Evolutionary conservation across 2,113 vertebrate species (phyloP).

Genomic region (Pteruthius melanotis): DNA sequence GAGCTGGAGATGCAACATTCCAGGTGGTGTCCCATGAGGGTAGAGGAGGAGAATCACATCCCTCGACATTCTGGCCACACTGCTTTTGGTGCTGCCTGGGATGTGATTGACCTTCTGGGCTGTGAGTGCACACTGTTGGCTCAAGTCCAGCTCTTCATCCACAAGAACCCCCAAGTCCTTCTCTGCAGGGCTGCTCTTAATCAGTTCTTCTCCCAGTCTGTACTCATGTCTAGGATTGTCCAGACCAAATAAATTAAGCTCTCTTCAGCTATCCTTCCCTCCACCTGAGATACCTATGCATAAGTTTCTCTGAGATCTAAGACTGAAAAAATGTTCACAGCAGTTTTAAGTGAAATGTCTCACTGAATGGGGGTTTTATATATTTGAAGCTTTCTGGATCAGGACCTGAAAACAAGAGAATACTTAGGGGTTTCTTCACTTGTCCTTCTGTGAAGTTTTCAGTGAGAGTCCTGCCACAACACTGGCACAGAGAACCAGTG

Average conservation of each 20-base stretch:
- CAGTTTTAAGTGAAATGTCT: not conserved
- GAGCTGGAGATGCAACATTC: not conserved
- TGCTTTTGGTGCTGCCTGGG: not conserved
- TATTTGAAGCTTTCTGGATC: not conserved
- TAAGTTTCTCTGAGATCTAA: not conserved
- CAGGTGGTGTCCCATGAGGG: not conserved
- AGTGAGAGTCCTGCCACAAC: fast-evolving
- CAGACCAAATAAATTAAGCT: not conserved
- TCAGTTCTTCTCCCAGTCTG: not conserved
- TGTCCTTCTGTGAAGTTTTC: not conserved
- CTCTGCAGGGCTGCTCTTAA: not conserved
- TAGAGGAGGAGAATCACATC: not conserved
- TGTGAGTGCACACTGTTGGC: not conserved
- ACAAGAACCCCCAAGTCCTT: not conserved
- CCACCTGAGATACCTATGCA: not conserved
- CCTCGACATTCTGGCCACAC: fast-evolving
- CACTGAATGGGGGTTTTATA: not conserved
- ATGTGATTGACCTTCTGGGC: not conserved
- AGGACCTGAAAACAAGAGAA: not conserved
- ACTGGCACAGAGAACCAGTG: not conserved
- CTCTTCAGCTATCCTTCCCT: not conserved
- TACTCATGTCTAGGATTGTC: not conserved
- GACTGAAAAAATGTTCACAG: not conserved
- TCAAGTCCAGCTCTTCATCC: not conserved
- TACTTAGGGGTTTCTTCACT: not conserved